phyloP scores from a whole-genome alignment of 1,140 invertebrate genomes.

The Coelopa frigida region DNA sequence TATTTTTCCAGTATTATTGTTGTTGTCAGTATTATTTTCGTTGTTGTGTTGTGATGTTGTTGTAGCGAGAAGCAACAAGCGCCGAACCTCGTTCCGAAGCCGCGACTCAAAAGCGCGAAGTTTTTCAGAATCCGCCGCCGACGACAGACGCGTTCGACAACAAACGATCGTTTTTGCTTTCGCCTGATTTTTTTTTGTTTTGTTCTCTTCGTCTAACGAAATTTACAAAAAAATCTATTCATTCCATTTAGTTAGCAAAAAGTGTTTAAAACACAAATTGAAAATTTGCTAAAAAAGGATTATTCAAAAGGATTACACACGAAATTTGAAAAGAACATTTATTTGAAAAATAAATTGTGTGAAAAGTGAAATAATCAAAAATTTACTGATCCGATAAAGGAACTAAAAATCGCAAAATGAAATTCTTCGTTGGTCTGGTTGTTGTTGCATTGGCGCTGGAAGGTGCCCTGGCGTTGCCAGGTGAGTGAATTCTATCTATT shows the following conservation, averaged over 20 bases:
- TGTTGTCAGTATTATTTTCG: not conserved
- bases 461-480: constrained; percentile 29
- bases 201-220: no score
- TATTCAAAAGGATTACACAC: not conserved
- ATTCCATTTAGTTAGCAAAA: constrained; percentile 1
- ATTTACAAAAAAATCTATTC: no score
- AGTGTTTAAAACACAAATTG: constrained; percentile 3
- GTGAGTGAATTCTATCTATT: constrained; percentile 27
- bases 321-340: not conserved
- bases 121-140: constrained; percentile 8
- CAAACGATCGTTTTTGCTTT: no score
- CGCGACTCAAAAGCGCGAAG: no score
- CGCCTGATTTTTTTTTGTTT: no score
- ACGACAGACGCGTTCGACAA: constrained; percentile 11
- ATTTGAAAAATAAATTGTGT: not conserved
- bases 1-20: not conserved
- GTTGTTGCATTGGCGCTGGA: constrained; percentile 25
- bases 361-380: not conserved
- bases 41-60: no score
- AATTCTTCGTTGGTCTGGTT: constrained; percentile 23
- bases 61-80: no score
- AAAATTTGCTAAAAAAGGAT: not conserved
- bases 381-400: not conserved
- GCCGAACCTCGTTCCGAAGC: no score
- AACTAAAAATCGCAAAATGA: constrained; percentile 23